Conservation (phyloP, 2,113 vertebrate genomes). For the Anguilla japonica region DNA sequence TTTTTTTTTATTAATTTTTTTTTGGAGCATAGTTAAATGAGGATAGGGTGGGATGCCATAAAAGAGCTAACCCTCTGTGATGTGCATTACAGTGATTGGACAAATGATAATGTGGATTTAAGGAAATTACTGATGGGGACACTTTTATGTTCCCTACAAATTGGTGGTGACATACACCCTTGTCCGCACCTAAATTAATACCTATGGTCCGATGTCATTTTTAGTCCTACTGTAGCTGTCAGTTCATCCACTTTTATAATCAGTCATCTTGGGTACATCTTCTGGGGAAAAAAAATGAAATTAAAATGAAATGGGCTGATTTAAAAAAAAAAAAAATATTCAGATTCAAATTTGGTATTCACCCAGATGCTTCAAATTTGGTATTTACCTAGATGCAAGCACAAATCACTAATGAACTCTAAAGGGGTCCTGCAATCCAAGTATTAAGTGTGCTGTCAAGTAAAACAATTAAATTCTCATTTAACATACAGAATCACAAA, state of each 20-base stretch:
- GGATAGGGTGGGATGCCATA: too few relatives aligned
- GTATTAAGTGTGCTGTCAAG: not conserved
- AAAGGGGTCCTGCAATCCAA: not conserved
- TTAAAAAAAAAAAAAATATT: not conserved
- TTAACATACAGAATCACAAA: not conserved
- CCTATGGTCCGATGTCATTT: not conserved
- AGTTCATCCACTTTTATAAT: not conserved
- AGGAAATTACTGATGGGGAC: too few relatives aligned
- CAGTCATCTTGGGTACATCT: not conserved
- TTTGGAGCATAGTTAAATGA: too few relatives aligned
- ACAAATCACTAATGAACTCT: not conserved
- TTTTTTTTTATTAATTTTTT: too few relatives aligned
- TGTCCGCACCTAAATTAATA: too few relatives aligned
- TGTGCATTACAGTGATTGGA: too few relatives aligned
- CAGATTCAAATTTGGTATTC: not conserved
- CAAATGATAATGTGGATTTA: too few relatives aligned
- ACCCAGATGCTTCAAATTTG: not conserved
- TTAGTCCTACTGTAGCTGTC: not conserved
- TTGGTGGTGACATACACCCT: too few relatives aligned
- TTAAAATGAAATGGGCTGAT: conserved; percentile 27
- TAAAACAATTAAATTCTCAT: not conserved
- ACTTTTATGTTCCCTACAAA: too few relatives aligned
- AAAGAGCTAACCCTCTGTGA: too few relatives aligned
- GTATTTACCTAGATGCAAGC: not conserved
- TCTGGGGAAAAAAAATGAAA: conserved; percentile 1